Base-by-base conservation (phyloP, 2,888 invertebrate species). In the Sesia bembeciformis region DNA sequence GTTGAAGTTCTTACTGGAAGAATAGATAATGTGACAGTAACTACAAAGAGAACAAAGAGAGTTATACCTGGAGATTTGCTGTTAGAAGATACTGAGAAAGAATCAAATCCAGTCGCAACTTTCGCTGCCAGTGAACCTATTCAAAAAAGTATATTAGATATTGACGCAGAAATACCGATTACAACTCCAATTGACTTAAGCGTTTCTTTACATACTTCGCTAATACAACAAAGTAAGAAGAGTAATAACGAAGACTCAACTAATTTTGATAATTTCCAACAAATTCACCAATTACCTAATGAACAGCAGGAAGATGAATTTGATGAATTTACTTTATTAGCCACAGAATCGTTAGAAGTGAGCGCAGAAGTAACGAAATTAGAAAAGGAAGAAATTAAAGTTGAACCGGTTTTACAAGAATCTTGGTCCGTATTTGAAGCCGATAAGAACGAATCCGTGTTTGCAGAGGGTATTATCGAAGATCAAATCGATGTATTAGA, bases 1-100 rank as follows among this genome's bases (percentile, higher is more conserved):
- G 97, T 96, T 62, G 96, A 96, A 76, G 96, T 97, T 52, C 90
- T 97, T 39, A 95, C 96, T 1, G 96, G 96, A 0, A 92, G 95
- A 57, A 93, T 95, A 57, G 95, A 96, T 67, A 93, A 94, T 69
- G 92, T 94, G 4, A 93, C 92, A 63, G 91, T 93, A 39, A 91
- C 91, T 41, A 77, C 88, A 41, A 91, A 81, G 66, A 84, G 81
- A 74, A 84, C 76, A 52, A 91, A 93, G 64, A 84, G 92, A 67
- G 87, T 91, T 58, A 92, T 94, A 63, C 91, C 93, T 50, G 91
- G 91, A 63, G 93, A 95, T 80, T 85, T 95, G 8, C 73, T 96
- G 43, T 79, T 95, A 51, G 94, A 93, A 64, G 92, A 90, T 66
- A 88, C 84, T 60, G 92, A 91, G 42, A 72, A 70, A 23, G 78